Evolutionary conservation across 2,888 invertebrate genomes (phyloP).

Genomic region (Coelopa pilipes): DNA sequence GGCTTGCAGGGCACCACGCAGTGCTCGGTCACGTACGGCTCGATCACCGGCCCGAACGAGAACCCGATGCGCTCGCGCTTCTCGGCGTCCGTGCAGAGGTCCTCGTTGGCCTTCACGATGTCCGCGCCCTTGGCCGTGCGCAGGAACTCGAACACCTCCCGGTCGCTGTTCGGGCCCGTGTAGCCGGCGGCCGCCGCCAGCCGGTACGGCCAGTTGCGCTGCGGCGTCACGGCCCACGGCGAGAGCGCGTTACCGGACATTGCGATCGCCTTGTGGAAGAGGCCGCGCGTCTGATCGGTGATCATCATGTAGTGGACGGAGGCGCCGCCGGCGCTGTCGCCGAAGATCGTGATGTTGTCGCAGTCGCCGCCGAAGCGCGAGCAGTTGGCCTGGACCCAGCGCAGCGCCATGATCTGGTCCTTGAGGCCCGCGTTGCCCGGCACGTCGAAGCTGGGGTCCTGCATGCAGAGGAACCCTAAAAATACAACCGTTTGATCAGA

Average conservation of each 20-base stretch:
- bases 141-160: conserved; percentile 63
- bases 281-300: conserved; percentile 67
- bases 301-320: conserved; percentile 68
- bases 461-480: conserved; percentile 68
- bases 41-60: conserved; percentile 65
- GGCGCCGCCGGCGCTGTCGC: conserved; percentile 69
- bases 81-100: conserved; percentile 61
- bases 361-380: conserved; percentile 69
- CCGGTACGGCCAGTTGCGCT: conserved; percentile 61
- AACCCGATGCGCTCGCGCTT: conserved; percentile 62
- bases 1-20: conserved; percentile 63
- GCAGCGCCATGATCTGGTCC: conserved; percentile 69
- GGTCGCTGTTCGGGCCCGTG: conserved; percentile 56
- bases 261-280: conserved; percentile 64
- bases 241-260: conserved; percentile 64
- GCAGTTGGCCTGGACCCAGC: conserved; percentile 70
- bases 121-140: conserved; percentile 57
- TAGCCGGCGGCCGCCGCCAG: conserved; percentile 62
- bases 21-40: conserved; percentile 61
- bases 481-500: not conserved
- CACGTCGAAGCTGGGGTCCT: conserved; percentile 68
- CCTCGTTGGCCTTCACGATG: conserved; percentile 60
- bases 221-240: conserved; percentile 63
- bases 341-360: conserved; percentile 69
- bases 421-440: conserved; percentile 71